These are phyloP conservation scores for Otus sunia DNA, from an alignment of 2,113 vertebrate species.

Conservation along the genomic window DNA sequence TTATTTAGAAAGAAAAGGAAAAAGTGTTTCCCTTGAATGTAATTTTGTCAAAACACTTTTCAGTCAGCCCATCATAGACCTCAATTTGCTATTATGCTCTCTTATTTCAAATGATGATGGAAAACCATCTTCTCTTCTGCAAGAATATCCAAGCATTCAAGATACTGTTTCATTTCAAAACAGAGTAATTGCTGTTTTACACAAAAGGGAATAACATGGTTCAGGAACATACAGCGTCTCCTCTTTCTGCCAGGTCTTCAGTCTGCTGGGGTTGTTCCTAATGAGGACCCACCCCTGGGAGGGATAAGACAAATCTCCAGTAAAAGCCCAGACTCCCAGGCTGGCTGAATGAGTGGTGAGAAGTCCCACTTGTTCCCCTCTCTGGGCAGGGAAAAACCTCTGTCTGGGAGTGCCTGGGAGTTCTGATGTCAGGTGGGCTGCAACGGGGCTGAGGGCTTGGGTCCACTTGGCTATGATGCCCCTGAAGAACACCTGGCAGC, in stretches of 20 bases:
- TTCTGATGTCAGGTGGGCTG: not conserved
- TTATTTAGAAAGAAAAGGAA: not conserved
- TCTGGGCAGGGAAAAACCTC: not conserved
- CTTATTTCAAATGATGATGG: not conserved
- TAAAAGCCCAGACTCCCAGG: not conserved
- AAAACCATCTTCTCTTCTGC: not conserved
- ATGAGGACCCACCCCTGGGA: not conserved
- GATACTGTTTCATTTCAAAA: not conserved
- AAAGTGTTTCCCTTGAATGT: not conserved
- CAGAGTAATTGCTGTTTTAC: not conserved
- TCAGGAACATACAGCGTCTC: not conserved
- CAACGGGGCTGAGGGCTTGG: not conserved
- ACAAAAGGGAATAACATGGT: not conserved
- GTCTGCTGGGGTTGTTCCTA: not conserved
- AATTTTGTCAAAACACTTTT: not conserved
- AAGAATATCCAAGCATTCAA: not conserved
- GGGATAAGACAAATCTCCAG: not conserved
- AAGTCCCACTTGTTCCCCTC: not conserved
- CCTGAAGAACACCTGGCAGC: not conserved
- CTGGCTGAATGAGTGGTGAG: not conserved
- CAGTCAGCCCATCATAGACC: not conserved
- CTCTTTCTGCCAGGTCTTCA: not conserved
- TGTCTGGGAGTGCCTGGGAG: rapidly evolving
- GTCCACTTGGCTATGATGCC: rapidly evolving
- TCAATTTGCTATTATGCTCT: not conserved